phyloP scores from a whole-genome alignment of 2,113 vertebrate genomes.

The Phalacrocorax carbo region DNA sequence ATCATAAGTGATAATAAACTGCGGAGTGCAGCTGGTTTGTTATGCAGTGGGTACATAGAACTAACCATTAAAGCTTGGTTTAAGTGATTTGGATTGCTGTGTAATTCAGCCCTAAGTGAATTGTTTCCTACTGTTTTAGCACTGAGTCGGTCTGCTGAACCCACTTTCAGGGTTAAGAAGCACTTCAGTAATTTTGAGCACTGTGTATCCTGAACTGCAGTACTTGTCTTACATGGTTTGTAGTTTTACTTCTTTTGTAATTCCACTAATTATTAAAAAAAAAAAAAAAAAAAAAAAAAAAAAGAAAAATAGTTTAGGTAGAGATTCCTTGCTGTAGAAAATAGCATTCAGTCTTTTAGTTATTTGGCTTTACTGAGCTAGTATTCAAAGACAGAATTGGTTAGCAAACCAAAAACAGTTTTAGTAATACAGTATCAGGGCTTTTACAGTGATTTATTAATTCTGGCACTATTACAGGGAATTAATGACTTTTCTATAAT shows the following conservation, averaged over 20 bases:
- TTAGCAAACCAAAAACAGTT: background rate
- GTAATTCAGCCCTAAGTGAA: background rate
- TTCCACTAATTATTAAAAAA: background rate
- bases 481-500: slow-evolving; percentile 15
- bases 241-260: background rate
- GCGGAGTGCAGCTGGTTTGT: background rate
- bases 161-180: background rate
- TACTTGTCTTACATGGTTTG: background rate
- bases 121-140: background rate
- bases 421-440: background rate
- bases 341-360: background rate
- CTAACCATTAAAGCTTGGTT: background rate
- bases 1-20: background rate
- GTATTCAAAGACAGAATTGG: background rate
- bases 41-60: background rate
- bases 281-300: background rate
- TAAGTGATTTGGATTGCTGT: background rate
- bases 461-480: background rate
- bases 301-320: background rate
- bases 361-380: background rate
- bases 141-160: background rate
- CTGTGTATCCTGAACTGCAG: background rate
- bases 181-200: background rate
- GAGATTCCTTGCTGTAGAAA: background rate
- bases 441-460: slow-evolving; percentile 17